These are phyloP conservation scores for Drosophila leonis DNA, from an alignment of 2,888 invertebrate genomes.

Conservation along the genomic window DNA sequence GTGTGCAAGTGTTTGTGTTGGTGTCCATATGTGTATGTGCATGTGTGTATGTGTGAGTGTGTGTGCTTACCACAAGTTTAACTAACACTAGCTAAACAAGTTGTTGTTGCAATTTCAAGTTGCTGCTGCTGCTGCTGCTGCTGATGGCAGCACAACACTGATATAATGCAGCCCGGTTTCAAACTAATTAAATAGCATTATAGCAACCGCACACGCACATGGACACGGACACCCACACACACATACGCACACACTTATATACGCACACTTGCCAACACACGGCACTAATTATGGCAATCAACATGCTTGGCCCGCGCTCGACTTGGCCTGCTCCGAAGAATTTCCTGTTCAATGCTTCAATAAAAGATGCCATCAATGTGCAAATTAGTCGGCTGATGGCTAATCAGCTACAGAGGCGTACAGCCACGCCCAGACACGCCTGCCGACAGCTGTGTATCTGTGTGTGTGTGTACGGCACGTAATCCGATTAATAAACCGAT, in stretches of 20 bases:
- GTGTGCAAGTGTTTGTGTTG: background rate
- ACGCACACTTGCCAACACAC: slow-evolving; percentile 18
- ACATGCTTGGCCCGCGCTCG: slow-evolving; percentile 49
- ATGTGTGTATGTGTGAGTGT: slow-evolving; percentile 13
- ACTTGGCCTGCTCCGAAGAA: slow-evolving; percentile 36
- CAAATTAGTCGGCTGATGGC: slow-evolving; percentile 76
- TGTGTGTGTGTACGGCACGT: slow-evolving; percentile 49
- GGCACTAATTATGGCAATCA: slow-evolving; percentile 76
- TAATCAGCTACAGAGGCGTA: slow-evolving; percentile 56
- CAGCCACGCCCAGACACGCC: slow-evolving; percentile 39
- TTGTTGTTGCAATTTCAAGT: slow-evolving; percentile 41
- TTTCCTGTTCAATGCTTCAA: slow-evolving; percentile 52
- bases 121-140: slow-evolving; percentile 24
- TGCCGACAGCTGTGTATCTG: slow-evolving; percentile 24
- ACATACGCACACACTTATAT: slow-evolving; percentile 10
- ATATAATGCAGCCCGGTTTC: slow-evolving; percentile 67
- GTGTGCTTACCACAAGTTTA: slow-evolving; percentile 42
- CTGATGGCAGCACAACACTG: slow-evolving; percentile 25
- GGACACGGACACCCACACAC: background rate
- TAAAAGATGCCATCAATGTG: slow-evolving; percentile 80
- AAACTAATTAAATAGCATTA: slow-evolving; percentile 75
- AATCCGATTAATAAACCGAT: slow-evolving; percentile 79
- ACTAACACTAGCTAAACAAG: slow-evolving; percentile 43
- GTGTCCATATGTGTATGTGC: background rate
- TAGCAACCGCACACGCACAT: slow-evolving; percentile 24